Percentiles rank a stretch among this genome's conserved stretches.
Evolutionary conservation across 2,113 vertebrate genomes (phyloP).

Genomic region (Bettongia penicillata): DNA sequence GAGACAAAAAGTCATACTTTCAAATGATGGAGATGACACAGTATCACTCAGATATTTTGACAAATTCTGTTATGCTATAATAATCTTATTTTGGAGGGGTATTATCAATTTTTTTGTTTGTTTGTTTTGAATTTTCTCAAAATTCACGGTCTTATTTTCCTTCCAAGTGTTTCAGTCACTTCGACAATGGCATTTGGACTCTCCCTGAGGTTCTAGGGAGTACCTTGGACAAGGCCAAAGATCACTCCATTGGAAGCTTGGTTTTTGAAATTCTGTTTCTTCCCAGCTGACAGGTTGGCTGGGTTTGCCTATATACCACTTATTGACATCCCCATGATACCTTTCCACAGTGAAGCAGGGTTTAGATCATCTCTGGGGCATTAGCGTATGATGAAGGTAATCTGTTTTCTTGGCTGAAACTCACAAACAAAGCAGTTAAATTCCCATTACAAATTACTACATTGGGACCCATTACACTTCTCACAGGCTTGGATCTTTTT

Average conservation of each 20-base stretch:
- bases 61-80: slow-evolving; percentile 30
- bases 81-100: background rate
- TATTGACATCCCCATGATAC: slow-evolving; percentile 83
- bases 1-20: slow-evolving; percentile 8
- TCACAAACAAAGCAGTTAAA: slow-evolving; percentile 90
- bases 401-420: slow-evolving; percentile 88
- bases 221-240: slow-evolving; percentile 80
- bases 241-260: slow-evolving; percentile 83
- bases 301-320: slow-evolving; percentile 84
- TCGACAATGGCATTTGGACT: slow-evolving; percentile 54
- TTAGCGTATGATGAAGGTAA: slow-evolving; percentile 90
- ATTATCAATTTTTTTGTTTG: slow-evolving; percentile 29
- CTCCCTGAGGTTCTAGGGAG: slow-evolving; percentile 77
- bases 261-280: slow-evolving; percentile 83
- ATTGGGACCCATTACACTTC: slow-evolving; percentile 88
- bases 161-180: slow-evolving; percentile 67
- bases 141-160: slow-evolving; percentile 34
- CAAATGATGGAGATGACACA: background rate
- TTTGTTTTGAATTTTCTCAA: slow-evolving; percentile 55
- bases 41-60: background rate
- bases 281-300: slow-evolving; percentile 85
- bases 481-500: slow-evolving; percentile 85
- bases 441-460: slow-evolving; percentile 86
- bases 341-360: slow-evolving; percentile 82
- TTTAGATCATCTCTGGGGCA: slow-evolving; percentile 84